Conservation (phyloP, 92 coral and sea anemone genomes). For the Palythoa grandis region DNA sequence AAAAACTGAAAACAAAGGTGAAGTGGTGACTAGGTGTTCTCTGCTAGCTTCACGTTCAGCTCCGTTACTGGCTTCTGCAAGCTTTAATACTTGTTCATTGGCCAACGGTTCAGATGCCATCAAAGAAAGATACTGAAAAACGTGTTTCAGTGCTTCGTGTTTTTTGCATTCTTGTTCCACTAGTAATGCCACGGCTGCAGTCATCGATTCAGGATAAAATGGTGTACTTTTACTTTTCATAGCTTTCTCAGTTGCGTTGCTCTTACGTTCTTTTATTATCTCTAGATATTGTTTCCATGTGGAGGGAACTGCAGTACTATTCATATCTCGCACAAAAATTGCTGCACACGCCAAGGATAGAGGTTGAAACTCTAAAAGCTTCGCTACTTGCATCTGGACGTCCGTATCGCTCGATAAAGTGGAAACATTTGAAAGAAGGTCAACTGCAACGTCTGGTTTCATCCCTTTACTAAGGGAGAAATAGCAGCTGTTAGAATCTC, state of each 20-base stretch:
- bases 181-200: slow-evolving; percentile 34
- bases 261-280: slow-evolving; percentile 10
- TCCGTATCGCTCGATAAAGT: slow-evolving; percentile 33
- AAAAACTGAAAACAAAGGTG: neutral
- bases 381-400: slow-evolving; percentile 44
- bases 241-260: neutral
- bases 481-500: slow-evolving; percentile 19
- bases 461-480: slow-evolving; percentile 55
- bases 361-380: slow-evolving; percentile 58
- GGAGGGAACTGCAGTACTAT: neutral
- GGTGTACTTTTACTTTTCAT: slow-evolving; percentile 7
- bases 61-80: neutral
- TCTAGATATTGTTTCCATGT: slow-evolving; percentile 16
- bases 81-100: slow-evolving; percentile 10
- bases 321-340: slow-evolving; percentile 29
- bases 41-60: neutral
- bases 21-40: slow-evolving; percentile 2
- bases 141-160: neutral
- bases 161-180: slow-evolving; percentile 28
- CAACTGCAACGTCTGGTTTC: slow-evolving; percentile 44
- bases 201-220: slow-evolving; percentile 18
- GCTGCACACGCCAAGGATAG: slow-evolving; percentile 66
- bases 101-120: slow-evolving; percentile 7
- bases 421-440: slow-evolving; percentile 46
- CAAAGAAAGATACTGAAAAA: slow-evolving; percentile 19